Evolutionary conservation across 2,888 invertebrate species (phyloP).

Genomic region (Autographa gamma): DNA sequence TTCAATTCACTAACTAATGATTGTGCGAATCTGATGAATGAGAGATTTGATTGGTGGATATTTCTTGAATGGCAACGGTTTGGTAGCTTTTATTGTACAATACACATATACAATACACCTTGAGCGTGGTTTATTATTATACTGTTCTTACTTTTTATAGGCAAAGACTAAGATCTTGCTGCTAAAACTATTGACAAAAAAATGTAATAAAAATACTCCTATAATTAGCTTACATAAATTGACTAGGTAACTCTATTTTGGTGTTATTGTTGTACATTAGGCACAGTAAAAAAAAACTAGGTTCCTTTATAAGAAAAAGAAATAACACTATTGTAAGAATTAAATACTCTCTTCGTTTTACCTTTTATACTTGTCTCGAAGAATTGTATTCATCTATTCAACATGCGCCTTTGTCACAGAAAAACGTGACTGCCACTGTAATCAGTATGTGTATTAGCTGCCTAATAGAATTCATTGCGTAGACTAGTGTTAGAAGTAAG

Average conservation of each 20-base stretch:
- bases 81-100: too few species aligned
- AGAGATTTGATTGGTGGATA: too few species aligned
- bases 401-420: conserved; percentile 14
- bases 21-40: too few species aligned
- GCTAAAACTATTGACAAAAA: too few species aligned
- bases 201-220: too few species aligned
- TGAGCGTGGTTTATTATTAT: too few species aligned
- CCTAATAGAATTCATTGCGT: conserved; percentile 28
- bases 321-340: not conserved
- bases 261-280: not conserved
- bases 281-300: not conserved
- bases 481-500: conserved; percentile 10
- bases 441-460: conserved; percentile 15
- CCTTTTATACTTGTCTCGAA: not conserved
- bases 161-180: too few species aligned
- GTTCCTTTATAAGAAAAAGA: not conserved
- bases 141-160: too few species aligned
- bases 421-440: conserved; percentile 38
- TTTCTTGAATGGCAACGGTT: too few species aligned
- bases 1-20: not conserved
- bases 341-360: conserved; percentile 8
- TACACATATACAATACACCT: too few species aligned
- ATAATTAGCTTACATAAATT: too few species aligned
- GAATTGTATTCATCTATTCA: conserved; percentile 20
- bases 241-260: too few species aligned